Conservation (phyloP, 2,888 invertebrate genomes). For the Dryomyza anilis region DNA sequence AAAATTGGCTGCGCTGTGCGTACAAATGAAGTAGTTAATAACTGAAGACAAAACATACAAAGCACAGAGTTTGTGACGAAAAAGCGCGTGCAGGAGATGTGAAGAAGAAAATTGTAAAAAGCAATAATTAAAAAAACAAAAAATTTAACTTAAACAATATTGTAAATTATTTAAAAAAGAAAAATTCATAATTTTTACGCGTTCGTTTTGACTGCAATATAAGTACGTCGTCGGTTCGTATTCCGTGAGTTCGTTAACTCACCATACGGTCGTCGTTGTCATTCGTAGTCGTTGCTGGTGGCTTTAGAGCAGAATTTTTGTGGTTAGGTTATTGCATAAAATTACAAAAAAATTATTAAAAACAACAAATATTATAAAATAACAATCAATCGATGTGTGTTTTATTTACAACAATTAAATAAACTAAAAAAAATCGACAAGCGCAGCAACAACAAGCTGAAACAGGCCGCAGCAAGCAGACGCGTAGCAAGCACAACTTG, state of each 20-base stretch:
- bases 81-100: conserved; percentile 16
- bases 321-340: conserved; percentile 40
- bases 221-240: not conserved
- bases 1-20: conserved; percentile 17
- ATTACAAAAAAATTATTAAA: conserved; percentile 24
- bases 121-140: not conserved
- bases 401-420: not conserved
- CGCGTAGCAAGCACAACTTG: too few species aligned
- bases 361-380: too few species aligned
- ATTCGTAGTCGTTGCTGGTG: not conserved
- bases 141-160: not conserved
- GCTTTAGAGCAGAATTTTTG: conserved; percentile 25
- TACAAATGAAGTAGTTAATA: not conserved
- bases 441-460: not conserved
- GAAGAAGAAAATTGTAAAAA: too few species aligned
- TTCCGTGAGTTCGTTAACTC: conserved; percentile 20
- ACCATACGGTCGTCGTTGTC: conserved; percentile 30
- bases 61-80: conserved; percentile 16
- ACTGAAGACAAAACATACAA: not conserved
- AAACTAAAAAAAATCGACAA: not conserved
- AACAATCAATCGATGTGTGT: too few species aligned
- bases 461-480: not conserved
- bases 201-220: not conserved
- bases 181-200: not conserved
- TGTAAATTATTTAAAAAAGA: not conserved